phyloP scores from a whole-genome alignment of 2,113 vertebrate genomes.

The Budorcas taxicolor region DNA sequence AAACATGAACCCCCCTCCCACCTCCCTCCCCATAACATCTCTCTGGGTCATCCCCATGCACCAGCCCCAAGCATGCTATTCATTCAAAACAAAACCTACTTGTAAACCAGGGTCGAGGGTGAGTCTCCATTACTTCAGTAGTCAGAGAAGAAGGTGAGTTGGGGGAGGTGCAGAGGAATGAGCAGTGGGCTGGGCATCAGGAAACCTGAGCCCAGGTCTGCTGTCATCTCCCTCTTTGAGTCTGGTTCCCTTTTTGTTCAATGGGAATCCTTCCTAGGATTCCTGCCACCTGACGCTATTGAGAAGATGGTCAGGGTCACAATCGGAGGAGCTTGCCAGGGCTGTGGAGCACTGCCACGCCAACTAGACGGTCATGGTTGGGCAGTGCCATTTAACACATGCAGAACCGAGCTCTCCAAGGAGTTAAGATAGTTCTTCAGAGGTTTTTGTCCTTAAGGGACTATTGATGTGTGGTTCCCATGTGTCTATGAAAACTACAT shows the following conservation, averaged over 20 bases:
- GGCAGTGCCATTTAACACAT: neutral
- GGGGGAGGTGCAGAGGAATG: neutral
- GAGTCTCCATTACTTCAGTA: neutral
- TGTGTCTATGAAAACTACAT: neutral
- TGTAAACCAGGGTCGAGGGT: neutral
- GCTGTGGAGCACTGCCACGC: neutral
- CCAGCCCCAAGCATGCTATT: neutral
- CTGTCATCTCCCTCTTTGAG: neutral
- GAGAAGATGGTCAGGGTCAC: neutral
- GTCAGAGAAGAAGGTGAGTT: neutral
- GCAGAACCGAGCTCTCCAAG: neutral
- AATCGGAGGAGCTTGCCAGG: neutral
- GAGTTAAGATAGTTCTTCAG: neutral
- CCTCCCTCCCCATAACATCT: too few species aligned
- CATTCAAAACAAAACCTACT: constrained; percentile 27
- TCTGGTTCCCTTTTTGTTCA: neutral
- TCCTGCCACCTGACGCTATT: neutral
- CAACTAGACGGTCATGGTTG: neutral
- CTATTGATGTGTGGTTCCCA: neutral
- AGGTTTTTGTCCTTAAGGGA: neutral
- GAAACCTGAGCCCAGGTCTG: neutral
- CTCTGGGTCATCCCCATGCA: too few species aligned
- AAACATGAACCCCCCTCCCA: too few species aligned
- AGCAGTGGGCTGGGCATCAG: neutral
- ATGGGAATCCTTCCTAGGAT: neutral